A percentile compares a stretch with the other conserved stretches of the same genome.
Evolutionary conservation across 2,113 vertebrate genomes (phyloP).

Genomic region (Neogale vison): DNA sequence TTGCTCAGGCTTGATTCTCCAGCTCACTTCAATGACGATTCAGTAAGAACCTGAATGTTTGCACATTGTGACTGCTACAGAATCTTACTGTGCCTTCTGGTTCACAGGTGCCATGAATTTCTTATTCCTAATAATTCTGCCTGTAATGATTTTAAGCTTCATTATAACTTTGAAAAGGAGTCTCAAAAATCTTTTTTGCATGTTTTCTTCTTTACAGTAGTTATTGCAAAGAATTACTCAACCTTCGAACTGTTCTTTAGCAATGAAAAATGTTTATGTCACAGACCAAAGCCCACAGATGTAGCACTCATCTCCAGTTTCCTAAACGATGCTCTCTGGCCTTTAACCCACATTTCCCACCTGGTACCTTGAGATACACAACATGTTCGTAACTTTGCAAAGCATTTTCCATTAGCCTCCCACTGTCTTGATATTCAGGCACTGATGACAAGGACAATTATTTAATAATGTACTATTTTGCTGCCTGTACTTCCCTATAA

Average conservation of each 20-base stretch:
- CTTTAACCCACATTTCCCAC: not conserved
- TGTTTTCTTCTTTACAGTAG: not conserved
- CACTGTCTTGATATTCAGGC: not conserved
- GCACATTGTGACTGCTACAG: not conserved
- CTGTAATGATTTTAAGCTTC: not conserved
- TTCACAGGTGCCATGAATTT: not conserved
- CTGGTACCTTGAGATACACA: not conserved
- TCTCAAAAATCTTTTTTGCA: not conserved
- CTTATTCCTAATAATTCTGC: not conserved
- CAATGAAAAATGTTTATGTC: not conserved
- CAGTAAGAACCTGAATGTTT: not conserved
- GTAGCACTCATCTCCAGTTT: not conserved
- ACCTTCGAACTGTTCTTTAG: not conserved
- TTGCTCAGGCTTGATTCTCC: not conserved
- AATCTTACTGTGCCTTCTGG: not conserved
- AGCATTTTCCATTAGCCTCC: conserved; percentile 9
- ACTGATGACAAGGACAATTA: not conserved
- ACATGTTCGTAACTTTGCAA: not conserved
- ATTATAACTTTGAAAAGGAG: not conserved
- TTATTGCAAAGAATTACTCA: not conserved
- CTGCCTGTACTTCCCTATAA: not conserved
- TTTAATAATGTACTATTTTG: not conserved
- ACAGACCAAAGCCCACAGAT: not conserved
- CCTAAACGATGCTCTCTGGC: not conserved
- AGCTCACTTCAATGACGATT: not conserved